These are phyloP conservation scores for Siphlonurus alternatus DNA, from an alignment of 2,888 invertebrate genomes.

Conservation along the genomic window DNA sequence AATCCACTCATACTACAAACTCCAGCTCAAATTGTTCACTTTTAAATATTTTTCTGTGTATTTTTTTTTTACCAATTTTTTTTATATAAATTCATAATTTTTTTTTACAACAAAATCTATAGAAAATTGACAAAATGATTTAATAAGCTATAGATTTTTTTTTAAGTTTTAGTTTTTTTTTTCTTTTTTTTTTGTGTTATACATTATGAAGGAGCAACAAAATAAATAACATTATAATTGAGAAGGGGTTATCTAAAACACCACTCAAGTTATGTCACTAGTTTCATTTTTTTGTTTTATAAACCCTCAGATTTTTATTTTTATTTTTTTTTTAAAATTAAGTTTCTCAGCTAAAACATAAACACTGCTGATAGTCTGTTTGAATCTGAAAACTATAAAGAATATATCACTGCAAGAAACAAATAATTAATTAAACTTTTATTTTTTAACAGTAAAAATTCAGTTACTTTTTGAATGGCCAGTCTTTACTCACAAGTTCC, in stretches of 20 bases:
- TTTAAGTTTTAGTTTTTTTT: neutral
- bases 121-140: conserved; percentile 8
- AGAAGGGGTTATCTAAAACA: neutral
- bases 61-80: conserved; percentile 6
- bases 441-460: neutral
- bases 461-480: neutral
- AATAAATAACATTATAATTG: too few relatives aligned
- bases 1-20: conserved; percentile 11
- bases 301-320: neutral
- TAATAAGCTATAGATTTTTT: neutral
- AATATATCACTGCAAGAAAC: neutral
- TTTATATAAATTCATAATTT: neutral
- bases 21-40: neutral
- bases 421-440: neutral
- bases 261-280: neutral
- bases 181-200: too few relatives aligned
- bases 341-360: neutral
- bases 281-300: neutral
- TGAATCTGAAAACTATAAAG: neutral
- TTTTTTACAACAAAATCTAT: conserved; percentile 8
- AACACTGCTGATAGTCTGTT: neutral
- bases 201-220: neutral
- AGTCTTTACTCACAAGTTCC: neutral
- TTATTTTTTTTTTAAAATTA: neutral
- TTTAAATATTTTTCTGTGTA: neutral